Percentiles rank a stretch among this genome's conserved stretches.
Evolutionary conservation across 1,140 invertebrate genomes (phyloP).

Genomic region (Steinernema khuongi): DNA sequence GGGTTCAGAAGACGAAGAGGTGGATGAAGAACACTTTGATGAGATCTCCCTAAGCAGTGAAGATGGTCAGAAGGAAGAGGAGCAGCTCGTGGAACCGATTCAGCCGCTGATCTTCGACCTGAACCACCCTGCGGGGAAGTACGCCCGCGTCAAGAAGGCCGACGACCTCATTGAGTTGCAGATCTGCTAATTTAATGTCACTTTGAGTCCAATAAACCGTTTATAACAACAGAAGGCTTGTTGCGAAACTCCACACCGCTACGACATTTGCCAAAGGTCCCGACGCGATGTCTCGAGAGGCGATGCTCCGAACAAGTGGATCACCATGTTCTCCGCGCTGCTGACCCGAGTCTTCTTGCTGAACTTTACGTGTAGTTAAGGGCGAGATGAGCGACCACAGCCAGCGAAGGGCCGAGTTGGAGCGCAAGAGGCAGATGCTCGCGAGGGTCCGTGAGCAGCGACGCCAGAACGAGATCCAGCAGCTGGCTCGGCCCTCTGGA

Average conservation of each 20-base stretch:
- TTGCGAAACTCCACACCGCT: background rate
- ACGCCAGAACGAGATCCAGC: background rate
- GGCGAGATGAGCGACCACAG: background rate
- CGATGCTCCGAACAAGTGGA: background rate
- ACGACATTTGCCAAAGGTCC: background rate
- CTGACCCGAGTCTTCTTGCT: background rate
- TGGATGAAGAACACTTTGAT: background rate
- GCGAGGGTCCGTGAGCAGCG: background rate
- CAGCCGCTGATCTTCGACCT: background rate
- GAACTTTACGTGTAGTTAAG: background rate
- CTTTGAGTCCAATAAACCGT: background rate
- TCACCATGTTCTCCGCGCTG: background rate
- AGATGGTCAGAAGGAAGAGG: too few species aligned
- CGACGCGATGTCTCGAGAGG: background rate
- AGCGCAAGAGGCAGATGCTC: background rate
- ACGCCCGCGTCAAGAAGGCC: background rate
- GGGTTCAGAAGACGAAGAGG: too few species aligned
- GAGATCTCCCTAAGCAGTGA: too few species aligned
- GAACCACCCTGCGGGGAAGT: background rate
- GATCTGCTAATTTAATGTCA: background rate
- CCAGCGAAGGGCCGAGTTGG: background rate
- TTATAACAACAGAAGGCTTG: too few species aligned
- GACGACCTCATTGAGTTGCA: background rate
- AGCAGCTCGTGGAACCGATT: too few species aligned
- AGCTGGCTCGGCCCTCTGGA: background rate